Evolutionary conservation across 1,140 invertebrate species (phyloP), one percentile per base, ranked within the genome.

Genomic region (Phthorimaea operculella): DNA sequence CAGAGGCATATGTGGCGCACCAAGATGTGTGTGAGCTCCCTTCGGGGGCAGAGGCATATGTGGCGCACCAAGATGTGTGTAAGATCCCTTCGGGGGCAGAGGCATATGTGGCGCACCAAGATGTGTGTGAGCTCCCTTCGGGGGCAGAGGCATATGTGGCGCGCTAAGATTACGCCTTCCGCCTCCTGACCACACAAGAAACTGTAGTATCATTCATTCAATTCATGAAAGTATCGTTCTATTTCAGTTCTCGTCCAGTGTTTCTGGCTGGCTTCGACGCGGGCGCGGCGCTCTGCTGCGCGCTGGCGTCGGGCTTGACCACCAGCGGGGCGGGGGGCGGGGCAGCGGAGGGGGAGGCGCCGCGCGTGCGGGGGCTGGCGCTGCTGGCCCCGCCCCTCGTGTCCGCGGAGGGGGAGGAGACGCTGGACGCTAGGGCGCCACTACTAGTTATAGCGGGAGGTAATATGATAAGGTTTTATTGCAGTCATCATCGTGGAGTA

Each of bases 361-460:
- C 51, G 34, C 14, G 50, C 8, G 51, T 51, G 51, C 51, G 57
- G n/a, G 60, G 57, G 1, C 50, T 62, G 51, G 49, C 67, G 62
- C 61, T 70, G 64, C 64, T 70, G 59, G 67, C 66, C 55, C 64
- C 66, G 60, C 61, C 68, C 55, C 59, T 68, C 57, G 52, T 59
- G 12, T 67, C 72, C 18, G 68, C 72, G 17, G 45, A 36, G 48
- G n/a, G 47, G 54, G 10, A 47, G 45, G 18, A 18, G n/a, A 4
- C 9, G 33, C 15, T 50, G 67, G 34, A 42, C 52, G 21, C 53
- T 21, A 17, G 53, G 36, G 59, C 45, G 33, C 47, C 55, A 49
- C 18, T n/a, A n/a, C n/a, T n/a, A n/a, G n/a, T n/a, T n/a, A n/a
- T n/a, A n/a, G n/a, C n/a, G n/a, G n/a, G n/a, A n/a, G n/a, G n/a